Evolutionary conservation across 2,113 vertebrate species (phyloP), one percentile per base, ranked within the genome.

Genomic region (Cyprinodon brontotheroides): DNA sequence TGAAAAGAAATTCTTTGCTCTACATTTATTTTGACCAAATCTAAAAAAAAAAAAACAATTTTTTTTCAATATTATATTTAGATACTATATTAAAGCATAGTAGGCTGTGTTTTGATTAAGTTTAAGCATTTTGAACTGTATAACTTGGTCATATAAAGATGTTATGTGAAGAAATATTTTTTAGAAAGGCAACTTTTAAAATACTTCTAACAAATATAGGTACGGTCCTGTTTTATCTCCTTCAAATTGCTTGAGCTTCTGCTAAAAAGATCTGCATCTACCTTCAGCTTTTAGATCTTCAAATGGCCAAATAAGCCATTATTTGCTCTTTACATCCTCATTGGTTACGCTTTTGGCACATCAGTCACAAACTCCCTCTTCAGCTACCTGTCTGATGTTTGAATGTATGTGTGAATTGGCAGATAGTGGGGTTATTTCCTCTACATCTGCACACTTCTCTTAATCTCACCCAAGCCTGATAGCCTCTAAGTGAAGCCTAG

Each of bases 371-470:
- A 80, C 63, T 20, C 64, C 61, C 80, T 75, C 82, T 85, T 77
- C 38, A 72, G 68, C 67, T 60, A 72, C 50, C 11, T 39, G 40
- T 68, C 78, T 84, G 39, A 70, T 61, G 64, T 14, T 81, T 68
- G 68, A 76, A 81, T 78, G 81, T 57, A 12, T 78, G 73, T 67
- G 65, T 79, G 64, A 85, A 57, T 70, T 61, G 65, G 67, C 75
- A 85, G 77, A 86, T 75, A 75, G 79, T 64, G 4, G 62, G 38
- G 77, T 57, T 62, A 65, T 75, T 78, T 84, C 75, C 73, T 69
- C 60, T 9, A 0, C 47, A 86, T 74, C 75, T 2, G 39, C 60
- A 12, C 81, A 70, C 83, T 88, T 36, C 2, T 60, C 80, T 66
- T 77, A 77, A 13, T 75, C 74, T 84, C 77, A 59, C 40, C 66